These are phyloP conservation scores for Pharmacophagus antenor DNA, from an alignment of 2,888 invertebrate species.

Conservation along the genomic window DNA sequence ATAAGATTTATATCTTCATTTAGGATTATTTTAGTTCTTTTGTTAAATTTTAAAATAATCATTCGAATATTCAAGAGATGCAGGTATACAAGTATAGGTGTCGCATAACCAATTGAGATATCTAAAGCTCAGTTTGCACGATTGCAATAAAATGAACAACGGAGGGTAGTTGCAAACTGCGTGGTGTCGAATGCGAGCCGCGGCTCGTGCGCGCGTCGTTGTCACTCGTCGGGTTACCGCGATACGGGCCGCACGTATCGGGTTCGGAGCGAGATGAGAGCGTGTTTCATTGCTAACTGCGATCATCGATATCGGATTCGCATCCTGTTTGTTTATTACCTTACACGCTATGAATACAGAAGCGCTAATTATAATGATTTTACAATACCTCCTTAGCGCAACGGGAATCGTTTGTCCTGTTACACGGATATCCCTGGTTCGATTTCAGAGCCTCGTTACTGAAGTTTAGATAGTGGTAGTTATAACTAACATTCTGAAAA, in stretches of 20 bases:
- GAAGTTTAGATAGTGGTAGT: no score
- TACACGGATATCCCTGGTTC: no score
- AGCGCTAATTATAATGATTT: background rate
- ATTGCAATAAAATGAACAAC: conserved; percentile 24
- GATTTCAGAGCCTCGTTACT: no score
- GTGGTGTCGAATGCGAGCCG: conserved; percentile 45
- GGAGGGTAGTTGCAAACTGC: conserved; percentile 48
- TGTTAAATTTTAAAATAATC: background rate
- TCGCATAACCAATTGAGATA: conserved; percentile 53
- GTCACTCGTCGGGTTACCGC: conserved; percentile 45
- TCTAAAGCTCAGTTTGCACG: conserved; percentile 51
- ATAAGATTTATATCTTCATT: background rate
- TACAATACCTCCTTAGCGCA: no score
- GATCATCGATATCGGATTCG: conserved; percentile 37
- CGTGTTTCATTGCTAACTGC: conserved; percentile 33
- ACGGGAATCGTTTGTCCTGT: no score
- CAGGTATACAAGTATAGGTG: conserved; percentile 26
- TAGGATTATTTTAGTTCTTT: background rate
- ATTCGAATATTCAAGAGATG: background rate
- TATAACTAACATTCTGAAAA: no score
- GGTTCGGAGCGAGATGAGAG: conserved; percentile 38
- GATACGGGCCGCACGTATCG: conserved; percentile 42
- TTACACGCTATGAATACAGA: conserved; percentile 3
- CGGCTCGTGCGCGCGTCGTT: conserved; percentile 51
- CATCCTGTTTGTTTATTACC: conserved; percentile 37